Base-by-base conservation (phyloP, 2,797 vertebrate genomes). In the Microtus obscurus region DNA sequence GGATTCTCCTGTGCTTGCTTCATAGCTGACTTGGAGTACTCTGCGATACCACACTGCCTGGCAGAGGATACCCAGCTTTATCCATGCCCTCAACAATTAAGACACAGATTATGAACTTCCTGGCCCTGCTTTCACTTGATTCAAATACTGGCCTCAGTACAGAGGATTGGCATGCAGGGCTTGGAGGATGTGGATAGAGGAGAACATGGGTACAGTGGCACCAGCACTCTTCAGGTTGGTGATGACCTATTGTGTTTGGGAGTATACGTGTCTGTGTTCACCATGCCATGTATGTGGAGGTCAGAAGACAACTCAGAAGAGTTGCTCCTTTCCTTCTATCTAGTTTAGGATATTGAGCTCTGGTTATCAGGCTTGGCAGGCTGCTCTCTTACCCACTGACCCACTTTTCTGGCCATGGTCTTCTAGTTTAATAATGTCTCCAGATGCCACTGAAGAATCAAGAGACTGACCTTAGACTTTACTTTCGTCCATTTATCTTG, bases 341-440 rank as follows among this genome's bases (percentile, higher is more conserved):
- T n/a, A 51, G 63, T 51, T 43, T 27, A n/a, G 14, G 34, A 3
- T 25, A n/a, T 25, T 69, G 45, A 69, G 10, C 43, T 51, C 45
- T 69, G 0, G 4, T 27, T 16, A 13, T 9, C 4, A 69, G 63
- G 4, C 63, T n/a, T n/a, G 31, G 13, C 0, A n/a, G 31, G 21
- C 1, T 48, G 82, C 6, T 48, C 5, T 7, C 14, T 51, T n/a
- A n/a, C 4, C 21, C 12, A 34, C 43, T 51, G 19, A n/a, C 23
- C 43, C 11, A n/a, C 7, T 48, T 67, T n/a, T 19, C 3, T 67
- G 43, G 29, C 43, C 56, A 19, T 19, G 11, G 34, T 83, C 40
- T 65, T 82, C 12, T 48, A 19, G 27, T 43, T 82, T 63, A 45
- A 21, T 21, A 45, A 40, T 69, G 31, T 51, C 31, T 9, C 6